Evolutionary conservation across 2,797 vertebrate genomes (phyloP).

Genomic region (Sebastes diaconus): DNA sequence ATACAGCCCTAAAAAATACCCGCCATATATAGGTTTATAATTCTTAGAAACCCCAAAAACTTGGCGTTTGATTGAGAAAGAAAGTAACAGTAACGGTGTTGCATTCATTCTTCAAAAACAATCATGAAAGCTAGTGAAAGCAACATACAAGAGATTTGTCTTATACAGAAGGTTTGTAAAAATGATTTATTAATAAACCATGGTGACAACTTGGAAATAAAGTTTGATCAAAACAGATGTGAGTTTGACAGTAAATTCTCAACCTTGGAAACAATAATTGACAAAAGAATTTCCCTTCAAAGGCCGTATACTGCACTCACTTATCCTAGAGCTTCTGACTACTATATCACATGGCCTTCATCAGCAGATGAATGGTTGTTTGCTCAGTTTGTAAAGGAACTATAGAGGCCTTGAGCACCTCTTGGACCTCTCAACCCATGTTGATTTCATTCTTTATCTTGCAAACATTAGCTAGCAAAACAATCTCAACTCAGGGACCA

Average conservation of each 20-base stretch:
- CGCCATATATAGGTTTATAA: not conserved
- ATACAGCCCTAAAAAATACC: not conserved
- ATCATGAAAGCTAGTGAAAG: not conserved
- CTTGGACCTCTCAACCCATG: not conserved
- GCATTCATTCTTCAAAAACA: not conserved
- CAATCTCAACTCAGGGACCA: not conserved
- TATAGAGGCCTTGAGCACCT: not conserved
- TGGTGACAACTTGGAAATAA: not conserved
- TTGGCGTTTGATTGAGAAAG: not conserved
- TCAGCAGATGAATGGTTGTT: not conserved
- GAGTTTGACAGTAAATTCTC: not conserved
- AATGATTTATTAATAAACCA: not conserved
- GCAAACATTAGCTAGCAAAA: not conserved
- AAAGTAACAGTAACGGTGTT: not conserved
- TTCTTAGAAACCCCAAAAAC: not conserved
- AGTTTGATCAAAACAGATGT: not conserved
- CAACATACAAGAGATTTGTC: not conserved
- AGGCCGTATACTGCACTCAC: not conserved
- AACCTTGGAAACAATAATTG: not conserved
- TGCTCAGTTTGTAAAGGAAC: not conserved
- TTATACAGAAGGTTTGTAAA: not conserved
- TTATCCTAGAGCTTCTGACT: not conserved
- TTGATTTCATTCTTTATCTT: not conserved
- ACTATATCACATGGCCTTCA: not conserved
- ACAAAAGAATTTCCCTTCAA: not conserved